phyloP scores from a whole-genome alignment of 1,140 invertebrate species.

The Tetramorium alpestre region DNA sequence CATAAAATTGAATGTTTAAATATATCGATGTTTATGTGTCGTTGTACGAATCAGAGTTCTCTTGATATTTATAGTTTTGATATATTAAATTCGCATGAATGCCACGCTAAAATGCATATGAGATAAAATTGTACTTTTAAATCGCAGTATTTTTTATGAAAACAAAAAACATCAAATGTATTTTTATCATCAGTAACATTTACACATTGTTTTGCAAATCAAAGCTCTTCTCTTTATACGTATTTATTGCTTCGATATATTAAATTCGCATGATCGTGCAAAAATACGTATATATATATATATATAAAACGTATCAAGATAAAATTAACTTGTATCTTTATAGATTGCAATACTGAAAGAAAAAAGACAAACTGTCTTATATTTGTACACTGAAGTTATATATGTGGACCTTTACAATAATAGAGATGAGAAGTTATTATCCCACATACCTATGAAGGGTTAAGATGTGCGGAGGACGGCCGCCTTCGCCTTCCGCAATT shows the following conservation, averaged over 20 bases:
- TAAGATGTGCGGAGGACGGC: conserved; percentile 4
- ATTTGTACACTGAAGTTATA: not conserved
- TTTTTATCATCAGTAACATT: not conserved
- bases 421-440: conserved; percentile 31
- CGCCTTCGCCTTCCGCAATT: conserved; percentile 9
- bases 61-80: no score
- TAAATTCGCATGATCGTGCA: not conserved
- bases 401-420: conserved; percentile 14
- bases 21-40: no score
- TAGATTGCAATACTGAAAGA: not conserved
- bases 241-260: not conserved
- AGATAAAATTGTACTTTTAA: not conserved
- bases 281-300: not conserved
- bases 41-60: no score
- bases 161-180: not conserved
- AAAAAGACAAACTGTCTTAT: conserved; percentile 9
- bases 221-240: not conserved
- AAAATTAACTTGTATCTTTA: conserved; percentile 12
- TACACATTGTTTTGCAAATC: not conserved
- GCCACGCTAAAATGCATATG: no score
- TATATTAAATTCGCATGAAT: no score
- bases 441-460: not conserved
- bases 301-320: not conserved
- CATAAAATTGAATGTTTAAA: no score
- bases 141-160: not conserved